A percentile compares a stretch with the other conserved stretches of the same genome.
phyloP scores from a whole-genome alignment of 2,113 vertebrate genomes.

The Campylomormyrus numenius region DNA sequence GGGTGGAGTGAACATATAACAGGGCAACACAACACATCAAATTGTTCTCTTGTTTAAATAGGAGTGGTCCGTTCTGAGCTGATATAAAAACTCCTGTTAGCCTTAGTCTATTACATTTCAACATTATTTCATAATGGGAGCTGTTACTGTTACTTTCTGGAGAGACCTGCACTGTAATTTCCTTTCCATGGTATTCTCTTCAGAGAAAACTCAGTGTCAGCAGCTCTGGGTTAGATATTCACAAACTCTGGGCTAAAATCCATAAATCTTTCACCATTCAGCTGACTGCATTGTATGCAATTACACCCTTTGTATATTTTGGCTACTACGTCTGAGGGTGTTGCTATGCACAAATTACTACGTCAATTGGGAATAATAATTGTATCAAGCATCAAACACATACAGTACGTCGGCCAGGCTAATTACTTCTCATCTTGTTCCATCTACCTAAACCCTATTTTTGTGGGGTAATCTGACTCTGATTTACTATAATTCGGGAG shows the following conservation, averaged over 20 bases:
- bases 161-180: neutral
- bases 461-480: neutral
- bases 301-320: neutral
- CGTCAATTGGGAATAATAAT: neutral
- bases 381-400: neutral
- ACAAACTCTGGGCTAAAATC: neutral
- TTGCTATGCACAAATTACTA: neutral
- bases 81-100: no score
- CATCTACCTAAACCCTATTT: neutral
- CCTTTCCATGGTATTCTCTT: neutral
- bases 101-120: neutral
- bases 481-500: neutral
- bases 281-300: neutral
- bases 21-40: neutral
- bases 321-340: neutral
- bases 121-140: neutral
- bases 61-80: constrained; percentile 4
- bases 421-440: neutral
- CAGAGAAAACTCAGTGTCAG: neutral
- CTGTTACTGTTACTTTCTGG: neutral
- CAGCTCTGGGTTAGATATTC: neutral
- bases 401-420: neutral
- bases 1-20: neutral
- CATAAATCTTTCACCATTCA: neutral
- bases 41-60: constrained; percentile 2